A percentile compares a stretch with the other conserved stretches of the same genome.
phyloP scores from a whole-genome alignment of 1,140 invertebrate species.

The Hylaeus volcanicus region DNA sequence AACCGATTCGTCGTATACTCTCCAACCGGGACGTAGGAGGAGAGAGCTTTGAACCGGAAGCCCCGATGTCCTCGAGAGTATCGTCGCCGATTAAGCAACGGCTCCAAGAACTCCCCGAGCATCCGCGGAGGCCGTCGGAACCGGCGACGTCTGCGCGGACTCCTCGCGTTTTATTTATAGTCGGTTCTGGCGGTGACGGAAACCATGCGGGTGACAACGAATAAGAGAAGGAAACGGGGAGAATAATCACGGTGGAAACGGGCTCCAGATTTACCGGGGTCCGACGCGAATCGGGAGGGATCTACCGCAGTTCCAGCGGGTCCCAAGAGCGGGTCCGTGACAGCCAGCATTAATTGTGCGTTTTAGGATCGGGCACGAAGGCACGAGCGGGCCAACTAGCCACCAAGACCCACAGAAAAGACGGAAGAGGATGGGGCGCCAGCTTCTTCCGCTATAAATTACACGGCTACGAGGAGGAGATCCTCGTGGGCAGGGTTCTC shows the following conservation, averaged over 20 bases:
- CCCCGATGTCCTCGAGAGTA: too few species aligned
- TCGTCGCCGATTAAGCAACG: too few species aligned
- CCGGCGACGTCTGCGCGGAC: not conserved
- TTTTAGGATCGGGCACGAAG: constrained; percentile 43
- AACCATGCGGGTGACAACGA: not conserved
- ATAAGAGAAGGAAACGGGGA: too few species aligned
- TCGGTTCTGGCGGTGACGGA: not conserved
- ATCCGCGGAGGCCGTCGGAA: too few species aligned
- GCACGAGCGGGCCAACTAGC: not conserved
- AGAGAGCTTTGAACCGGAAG: too few species aligned
- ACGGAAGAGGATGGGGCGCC: not conserved
- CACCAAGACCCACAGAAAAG: not conserved
- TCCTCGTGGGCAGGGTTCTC: constrained; percentile 34
- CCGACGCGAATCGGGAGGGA: too few species aligned
- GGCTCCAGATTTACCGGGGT: too few species aligned
- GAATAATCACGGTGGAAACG: too few species aligned
- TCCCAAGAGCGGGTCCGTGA: not conserved
- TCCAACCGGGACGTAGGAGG: too few species aligned
- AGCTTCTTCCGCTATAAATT: constrained; percentile 75
- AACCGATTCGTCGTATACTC: not conserved
- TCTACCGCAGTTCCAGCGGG: too few species aligned
- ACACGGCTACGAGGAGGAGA: constrained; percentile 65
- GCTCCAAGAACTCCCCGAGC: too few species aligned
- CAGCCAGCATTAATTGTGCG: constrained; percentile 58
- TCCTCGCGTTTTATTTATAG: not conserved